These are phyloP conservation scores for Chlamydotis undulata DNA, from an alignment of 2,113 vertebrate genomes.

Conservation along the genomic window DNA sequence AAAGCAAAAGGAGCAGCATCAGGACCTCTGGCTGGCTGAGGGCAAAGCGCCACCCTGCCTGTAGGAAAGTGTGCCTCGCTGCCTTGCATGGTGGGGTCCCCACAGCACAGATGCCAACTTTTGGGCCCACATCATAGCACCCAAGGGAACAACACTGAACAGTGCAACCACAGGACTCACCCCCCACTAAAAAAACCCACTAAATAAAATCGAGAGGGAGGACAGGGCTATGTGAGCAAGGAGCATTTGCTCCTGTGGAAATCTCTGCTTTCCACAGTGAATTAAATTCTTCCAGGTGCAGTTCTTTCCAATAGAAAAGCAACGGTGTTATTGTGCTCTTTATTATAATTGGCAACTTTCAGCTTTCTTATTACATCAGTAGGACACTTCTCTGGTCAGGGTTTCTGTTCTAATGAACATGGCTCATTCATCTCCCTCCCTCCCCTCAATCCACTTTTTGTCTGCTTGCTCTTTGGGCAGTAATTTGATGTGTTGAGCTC, in stretches of 20 bases:
- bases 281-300: not conserved
- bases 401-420: not conserved
- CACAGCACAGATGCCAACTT: not conserved
- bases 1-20: not conserved
- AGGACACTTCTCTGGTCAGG: not conserved
- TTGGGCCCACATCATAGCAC: not conserved
- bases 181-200: too few species aligned
- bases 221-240: not conserved
- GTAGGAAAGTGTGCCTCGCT: not conserved
- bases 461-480: slow-evolving; percentile 20
- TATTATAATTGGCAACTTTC: slow-evolving; percentile 23
- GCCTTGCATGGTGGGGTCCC: fast-evolving
- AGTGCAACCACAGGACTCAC: not conserved
- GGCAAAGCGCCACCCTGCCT: not conserved
- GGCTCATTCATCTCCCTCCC: slow-evolving; percentile 6
- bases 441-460: not conserved
- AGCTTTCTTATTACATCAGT: slow-evolving; percentile 33
- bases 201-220: not conserved
- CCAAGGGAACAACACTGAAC: not conserved
- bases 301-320: not conserved
- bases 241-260: too few species aligned
- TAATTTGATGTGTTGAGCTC: slow-evolving; percentile 46
- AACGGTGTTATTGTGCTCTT: not conserved
- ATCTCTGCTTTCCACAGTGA: not conserved
- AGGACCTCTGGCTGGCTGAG: not conserved